These are phyloP conservation scores for Sciurus niger DNA, from an alignment of 2,113 vertebrate genomes.

Conservation along the genomic window DNA sequence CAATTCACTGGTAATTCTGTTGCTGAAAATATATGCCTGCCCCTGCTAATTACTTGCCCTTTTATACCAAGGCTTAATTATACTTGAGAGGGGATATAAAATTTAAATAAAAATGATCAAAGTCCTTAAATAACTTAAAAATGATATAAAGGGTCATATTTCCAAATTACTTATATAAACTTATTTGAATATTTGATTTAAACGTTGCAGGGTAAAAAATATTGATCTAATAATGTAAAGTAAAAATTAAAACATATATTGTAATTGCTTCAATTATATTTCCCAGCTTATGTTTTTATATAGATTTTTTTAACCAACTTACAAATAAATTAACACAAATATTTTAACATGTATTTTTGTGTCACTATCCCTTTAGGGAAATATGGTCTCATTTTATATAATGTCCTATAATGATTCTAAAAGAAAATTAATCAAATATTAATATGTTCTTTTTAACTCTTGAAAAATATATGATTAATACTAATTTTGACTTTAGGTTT, in stretches of 20 bases:
- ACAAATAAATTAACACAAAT: background rate
- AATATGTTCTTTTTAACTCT: background rate
- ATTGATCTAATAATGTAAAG: background rate
- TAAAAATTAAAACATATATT: constrained; percentile 29
- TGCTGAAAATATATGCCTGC: background rate
- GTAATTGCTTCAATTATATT: background rate
- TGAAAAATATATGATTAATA: background rate
- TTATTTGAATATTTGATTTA: background rate
- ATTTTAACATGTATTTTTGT: background rate
- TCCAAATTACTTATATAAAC: background rate
- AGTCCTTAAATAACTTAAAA: background rate
- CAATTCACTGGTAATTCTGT: background rate
- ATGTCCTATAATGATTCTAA: background rate
- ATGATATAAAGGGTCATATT: background rate
- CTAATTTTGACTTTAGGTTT: background rate
- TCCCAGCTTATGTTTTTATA: background rate
- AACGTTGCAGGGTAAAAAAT: background rate
- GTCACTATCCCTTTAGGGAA: background rate
- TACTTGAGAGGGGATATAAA: background rate
- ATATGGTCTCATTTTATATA: background rate
- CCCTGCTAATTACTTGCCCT: background rate
- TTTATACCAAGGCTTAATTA: background rate
- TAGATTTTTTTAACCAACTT: background rate
- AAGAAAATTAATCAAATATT: background rate
- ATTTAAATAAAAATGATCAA: background rate